These are phyloP conservation scores for Puntigrus tetrazona DNA, from an alignment of 2,113 vertebrate genomes.

Conservation along the genomic window DNA sequence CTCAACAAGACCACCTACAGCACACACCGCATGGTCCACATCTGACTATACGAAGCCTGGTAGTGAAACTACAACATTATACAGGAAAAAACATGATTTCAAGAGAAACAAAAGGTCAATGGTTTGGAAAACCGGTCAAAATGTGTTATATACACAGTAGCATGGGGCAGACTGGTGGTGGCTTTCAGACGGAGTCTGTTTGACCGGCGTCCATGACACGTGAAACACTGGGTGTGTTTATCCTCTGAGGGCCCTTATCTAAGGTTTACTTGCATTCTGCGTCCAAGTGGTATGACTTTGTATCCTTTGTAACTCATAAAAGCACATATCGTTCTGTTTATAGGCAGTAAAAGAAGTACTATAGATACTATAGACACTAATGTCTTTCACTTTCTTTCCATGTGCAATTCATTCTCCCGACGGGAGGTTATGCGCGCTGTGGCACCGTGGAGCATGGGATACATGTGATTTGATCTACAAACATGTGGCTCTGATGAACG, in stretches of 20 bases:
- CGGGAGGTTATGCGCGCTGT: neutral
- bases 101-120: neutral
- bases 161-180: neutral
- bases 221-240: conserved; percentile 2
- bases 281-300: neutral
- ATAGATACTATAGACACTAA: too few relatives aligned
- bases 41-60: neutral
- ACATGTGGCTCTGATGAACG: conserved; percentile 10
- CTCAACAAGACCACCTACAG: conserved; percentile 25
- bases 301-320: conserved; percentile 12
- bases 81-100: neutral
- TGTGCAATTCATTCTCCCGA: conserved; percentile 6
- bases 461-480: conserved; percentile 6
- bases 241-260: conserved; percentile 5
- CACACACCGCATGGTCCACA: neutral
- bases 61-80: neutral
- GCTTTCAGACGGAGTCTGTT: neutral
- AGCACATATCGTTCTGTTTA: neutral
- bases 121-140: neutral
- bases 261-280: conserved; percentile 7
- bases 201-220: neutral
- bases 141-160: neutral
- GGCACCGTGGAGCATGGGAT: neutral
- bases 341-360: neutral
- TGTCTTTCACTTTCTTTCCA: neutral